A percentile compares a stretch with the other conserved stretches of the same genome.
Conservation (phyloP, 1,140 invertebrate species). For the Spodoptera frugiperda region DNA sequence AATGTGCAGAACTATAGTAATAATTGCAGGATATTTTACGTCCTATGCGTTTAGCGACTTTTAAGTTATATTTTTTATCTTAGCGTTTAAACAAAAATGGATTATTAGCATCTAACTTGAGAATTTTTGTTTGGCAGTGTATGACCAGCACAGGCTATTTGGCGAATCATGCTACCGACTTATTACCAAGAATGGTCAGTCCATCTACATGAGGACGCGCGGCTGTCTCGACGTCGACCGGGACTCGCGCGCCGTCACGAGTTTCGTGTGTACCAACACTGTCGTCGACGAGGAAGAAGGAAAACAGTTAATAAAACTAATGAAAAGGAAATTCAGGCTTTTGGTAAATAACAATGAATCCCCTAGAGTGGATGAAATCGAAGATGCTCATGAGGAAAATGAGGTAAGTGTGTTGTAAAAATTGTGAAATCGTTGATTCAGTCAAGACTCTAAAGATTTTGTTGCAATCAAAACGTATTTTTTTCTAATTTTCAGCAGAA, state of each 20-base stretch:
- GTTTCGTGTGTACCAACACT: constrained; percentile 94
- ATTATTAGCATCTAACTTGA: background rate
- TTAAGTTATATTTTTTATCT: no score
- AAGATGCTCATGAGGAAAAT: background rate
- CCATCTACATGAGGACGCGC: constrained; percentile 92
- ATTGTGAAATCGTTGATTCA: background rate
- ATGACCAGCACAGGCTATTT: constrained; percentile 90
- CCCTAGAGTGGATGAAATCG: background rate
- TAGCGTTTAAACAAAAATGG: background rate
- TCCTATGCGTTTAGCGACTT: no score
- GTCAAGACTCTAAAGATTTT: no score
- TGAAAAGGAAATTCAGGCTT: constrained; percentile 90
- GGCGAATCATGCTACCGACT: constrained; percentile 94
- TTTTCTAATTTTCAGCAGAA: constrained; percentile 39
- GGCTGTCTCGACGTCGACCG: constrained; percentile 92
- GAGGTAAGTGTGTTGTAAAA: background rate
- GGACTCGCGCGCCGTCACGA: constrained; percentile 90
- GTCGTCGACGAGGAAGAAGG: constrained; percentile 91
- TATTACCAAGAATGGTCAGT: constrained; percentile 91
- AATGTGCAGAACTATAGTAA: no score
- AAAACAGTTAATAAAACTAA: constrained; percentile 88
- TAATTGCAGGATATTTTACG: no score
- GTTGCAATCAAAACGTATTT: background rate
- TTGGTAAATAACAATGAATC: constrained; percentile 81
- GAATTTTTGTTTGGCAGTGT: constrained; percentile 88